Base-by-base conservation (phyloP, 2,797 vertebrate species). In the Echiichthys vipera region DNA sequence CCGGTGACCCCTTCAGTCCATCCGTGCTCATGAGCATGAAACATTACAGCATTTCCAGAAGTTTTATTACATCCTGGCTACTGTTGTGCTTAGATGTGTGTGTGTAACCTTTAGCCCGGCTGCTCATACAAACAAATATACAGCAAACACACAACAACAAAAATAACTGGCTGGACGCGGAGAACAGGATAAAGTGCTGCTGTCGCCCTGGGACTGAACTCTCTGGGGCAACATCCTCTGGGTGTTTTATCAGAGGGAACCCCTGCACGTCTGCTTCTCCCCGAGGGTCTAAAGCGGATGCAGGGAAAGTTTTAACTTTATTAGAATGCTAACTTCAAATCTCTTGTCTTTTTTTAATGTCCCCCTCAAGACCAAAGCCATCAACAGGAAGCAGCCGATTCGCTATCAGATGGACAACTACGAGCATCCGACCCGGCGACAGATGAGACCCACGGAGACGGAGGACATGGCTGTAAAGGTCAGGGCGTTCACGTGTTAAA, bases 381-480 rank as follows among this genome's bases (percentile, higher is more conserved):
- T 98, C 88, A 99, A 99, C 94, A 96, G 98, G 91, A 98, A 98
- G 84, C 95, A 97, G 85, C 97, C 97, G 0, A 84, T 97, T 61
- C 95, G 97, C 68, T 96, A 96, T 86, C 96, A 98, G 81, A 94
- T 98, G 86, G 97, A 98, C 87, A 94, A 90, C 91, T 97, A 96
- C 0, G 97, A 99, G 58, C 96, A 96, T 80, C 90, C 95, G 4
- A 85, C 92, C 46, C 91, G 95, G 74, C 93, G 96, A 4, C 95
- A 91, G 15, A 87, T 93, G 46, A 95, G 95, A 58, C 94, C 96
- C 0, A 46, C 89, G 0, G 96, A 98, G 87, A 95, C 94, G 0
- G 97, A 99, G 72, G 97, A 99, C 15, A 88, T 95, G 2, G 96
- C 98, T 5, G 96, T 99, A 72, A 98, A 98, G 98, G 98, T 99